These are phyloP conservation scores for Agraylea sexmaculata DNA, from an alignment of 1,140 invertebrate genomes.

Conservation along the genomic window DNA sequence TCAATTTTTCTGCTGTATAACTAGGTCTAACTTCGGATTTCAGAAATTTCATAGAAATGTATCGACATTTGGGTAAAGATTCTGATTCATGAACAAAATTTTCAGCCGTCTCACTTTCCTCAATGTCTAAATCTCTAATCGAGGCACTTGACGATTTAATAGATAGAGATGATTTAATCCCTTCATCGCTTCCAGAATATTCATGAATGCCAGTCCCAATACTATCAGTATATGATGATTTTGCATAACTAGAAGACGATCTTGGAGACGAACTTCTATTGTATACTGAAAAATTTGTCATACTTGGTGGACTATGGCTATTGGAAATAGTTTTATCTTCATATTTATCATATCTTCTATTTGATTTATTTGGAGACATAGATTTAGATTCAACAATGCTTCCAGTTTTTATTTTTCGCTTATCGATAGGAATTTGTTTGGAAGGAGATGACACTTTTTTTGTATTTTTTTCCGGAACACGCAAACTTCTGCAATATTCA, in stretches of 20 bases:
- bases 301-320: constrained; percentile 30
- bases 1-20: constrained; percentile 62
- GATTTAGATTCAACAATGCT: constrained; percentile 29
- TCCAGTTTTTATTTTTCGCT: constrained; percentile 1
- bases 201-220: constrained; percentile 24
- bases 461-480: constrained; percentile 1
- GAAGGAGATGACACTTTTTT: constrained; percentile 16
- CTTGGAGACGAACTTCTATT: no score
- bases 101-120: constrained; percentile 38
- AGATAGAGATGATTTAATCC: constrained; percentile 25
- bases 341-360: constrained; percentile 28
- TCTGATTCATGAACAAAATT: constrained; percentile 26
- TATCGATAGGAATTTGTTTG: constrained; percentile 16
- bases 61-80: constrained; percentile 12
- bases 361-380: constrained; percentile 30
- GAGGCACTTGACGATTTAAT: constrained; percentile 25
- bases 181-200: constrained; percentile 28
- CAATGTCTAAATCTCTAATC: constrained; percentile 33
- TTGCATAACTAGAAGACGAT: no score
- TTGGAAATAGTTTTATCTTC: constrained; percentile 35
- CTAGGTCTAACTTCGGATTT: constrained; percentile 54
- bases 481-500: not conserved
- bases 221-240: no score
- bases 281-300: not conserved
- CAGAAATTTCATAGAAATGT: constrained; percentile 29